Base-by-base conservation (phyloP, 1,140 invertebrate genomes). In the Eubasilissa regina region DNA sequence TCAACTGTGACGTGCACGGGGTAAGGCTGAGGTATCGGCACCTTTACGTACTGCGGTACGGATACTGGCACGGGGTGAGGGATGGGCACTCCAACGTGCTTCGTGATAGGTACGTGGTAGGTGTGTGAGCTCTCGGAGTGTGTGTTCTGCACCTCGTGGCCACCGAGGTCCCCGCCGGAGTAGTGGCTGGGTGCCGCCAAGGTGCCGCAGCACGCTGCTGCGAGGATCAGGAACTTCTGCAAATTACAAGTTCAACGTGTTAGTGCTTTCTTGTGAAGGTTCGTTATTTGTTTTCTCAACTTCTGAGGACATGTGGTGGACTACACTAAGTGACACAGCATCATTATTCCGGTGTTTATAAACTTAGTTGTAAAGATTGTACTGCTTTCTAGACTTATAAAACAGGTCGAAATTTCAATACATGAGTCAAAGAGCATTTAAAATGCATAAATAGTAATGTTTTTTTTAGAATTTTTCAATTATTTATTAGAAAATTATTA, bases 21-120 rank as follows among this genome's bases (percentile, higher is more conserved):
- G 85, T 94, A 94, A 8, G 94, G 94, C 74, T 95, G 93, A 0
- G 94, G 94, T 35, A 95, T 94, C 21, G 94, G 93, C 21, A 95
- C 89, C 80, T 91, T 93, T 25, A 95, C 92, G 68, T 94, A 91
- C 84, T 95, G 93, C 9, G 93, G 93, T 11, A 94, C 92, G 3
- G 93, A 91, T 0, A 94, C 92, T 0, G 93, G 92, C 11, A 95
- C 91, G 1, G 94, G 93, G 85, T 95, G 93, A 0, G 94, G 94
- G 72, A 94, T 92, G 10, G 93, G 93, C 48, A 94, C 91, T 0
- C 93, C 93, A 66, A 94, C 92, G 86, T 94, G 94, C 85, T 94
- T 94, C 77, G 94, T 91, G 81, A 94, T 92, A 11, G 92, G 93
- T 51, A 94, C 91, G 17, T 93, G 93, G 74, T 94, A 92, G 0